Evolutionary conservation across 2,797 vertebrate genomes (phyloP).

Genomic region (Gila robusta): DNA sequence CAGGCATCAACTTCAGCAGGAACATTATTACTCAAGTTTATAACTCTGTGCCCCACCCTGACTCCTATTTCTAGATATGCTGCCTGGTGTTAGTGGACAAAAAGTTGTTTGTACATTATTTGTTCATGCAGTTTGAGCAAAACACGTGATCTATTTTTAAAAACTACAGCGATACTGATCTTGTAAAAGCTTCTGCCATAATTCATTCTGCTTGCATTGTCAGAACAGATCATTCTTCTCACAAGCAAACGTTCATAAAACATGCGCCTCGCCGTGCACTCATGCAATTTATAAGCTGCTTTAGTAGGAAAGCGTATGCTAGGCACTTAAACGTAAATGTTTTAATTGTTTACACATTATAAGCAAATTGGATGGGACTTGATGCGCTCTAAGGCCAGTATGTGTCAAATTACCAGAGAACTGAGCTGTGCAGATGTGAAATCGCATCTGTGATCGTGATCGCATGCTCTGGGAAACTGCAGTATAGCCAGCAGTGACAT

Average conservation of each 20-base stretch:
- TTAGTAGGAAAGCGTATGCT: slow-evolving; percentile 1
- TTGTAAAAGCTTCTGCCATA: not conserved
- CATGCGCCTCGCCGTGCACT: not conserved
- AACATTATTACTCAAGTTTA: slow-evolving; percentile 37
- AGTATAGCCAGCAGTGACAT: slow-evolving; percentile 45
- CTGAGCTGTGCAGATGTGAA: slow-evolving; percentile 37
- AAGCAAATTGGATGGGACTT: slow-evolving; percentile 4
- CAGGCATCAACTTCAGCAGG: slow-evolving; percentile 38
- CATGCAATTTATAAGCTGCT: not conserved
- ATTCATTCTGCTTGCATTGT: not conserved
- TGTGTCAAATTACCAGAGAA: slow-evolving; percentile 25
- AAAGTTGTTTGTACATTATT: not conserved
- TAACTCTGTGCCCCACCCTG: slow-evolving; percentile 25
- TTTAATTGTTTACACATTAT: slow-evolving; percentile 31
- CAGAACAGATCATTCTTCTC: not conserved
- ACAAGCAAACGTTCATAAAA: not conserved
- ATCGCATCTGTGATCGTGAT: slow-evolving; percentile 40
- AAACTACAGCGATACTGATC: not conserved
- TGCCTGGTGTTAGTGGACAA: not conserved
- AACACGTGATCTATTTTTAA: not conserved
- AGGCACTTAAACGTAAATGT: not conserved
- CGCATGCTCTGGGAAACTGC: slow-evolving; percentile 39
- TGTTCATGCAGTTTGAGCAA: not conserved
- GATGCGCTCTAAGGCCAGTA: slow-evolving; percentile 17
- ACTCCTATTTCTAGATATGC: slow-evolving; percentile 8